Evolutionary conservation across 1,140 invertebrate species (phyloP).

Genomic region (Drosophila quadrilineata): DNA sequence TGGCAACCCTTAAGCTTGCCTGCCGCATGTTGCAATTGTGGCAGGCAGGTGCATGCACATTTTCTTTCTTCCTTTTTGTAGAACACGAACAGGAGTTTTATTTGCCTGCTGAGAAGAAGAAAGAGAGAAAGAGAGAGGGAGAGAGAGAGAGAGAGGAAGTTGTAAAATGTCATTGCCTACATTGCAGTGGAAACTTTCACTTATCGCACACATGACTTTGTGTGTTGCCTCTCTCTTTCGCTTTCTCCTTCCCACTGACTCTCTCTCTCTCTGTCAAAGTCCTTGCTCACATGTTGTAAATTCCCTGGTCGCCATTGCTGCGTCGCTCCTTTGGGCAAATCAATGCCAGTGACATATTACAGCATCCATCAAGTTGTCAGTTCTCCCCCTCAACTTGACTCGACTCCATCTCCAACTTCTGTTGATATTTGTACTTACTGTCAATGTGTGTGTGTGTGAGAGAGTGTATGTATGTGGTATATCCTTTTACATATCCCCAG

Average conservation of each 20-base stretch:
- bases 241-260: background rate
- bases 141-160: background rate
- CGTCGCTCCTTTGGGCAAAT: slow-evolving; percentile 38
- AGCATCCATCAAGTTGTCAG: slow-evolving; percentile 68
- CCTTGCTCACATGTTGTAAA: slow-evolving; percentile 35
- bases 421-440: slow-evolving; percentile 37
- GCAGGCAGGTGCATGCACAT: background rate
- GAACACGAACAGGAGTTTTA: slow-evolving; percentile 10
- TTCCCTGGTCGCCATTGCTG: background rate
- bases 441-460: background rate
- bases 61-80: slow-evolving; percentile 1
- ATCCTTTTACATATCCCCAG: slow-evolving; percentile 61
- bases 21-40: background rate
- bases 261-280: slow-evolving; percentile 10
- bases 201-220: slow-evolving; percentile 4
- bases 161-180: slow-evolving; percentile 13
- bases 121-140: too few species aligned
- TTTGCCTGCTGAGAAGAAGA: too few species aligned
- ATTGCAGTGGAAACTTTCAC: slow-evolving; percentile 26
- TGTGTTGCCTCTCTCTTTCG: background rate
- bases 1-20: background rate
- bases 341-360: slow-evolving; percentile 75
- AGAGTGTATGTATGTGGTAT: background rate
- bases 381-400: slow-evolving; percentile 12
- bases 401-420: slow-evolving; percentile 18